Base-by-base conservation (phyloP, 2,797 vertebrate species). In the Enteromius unitaeniatus region DNA sequence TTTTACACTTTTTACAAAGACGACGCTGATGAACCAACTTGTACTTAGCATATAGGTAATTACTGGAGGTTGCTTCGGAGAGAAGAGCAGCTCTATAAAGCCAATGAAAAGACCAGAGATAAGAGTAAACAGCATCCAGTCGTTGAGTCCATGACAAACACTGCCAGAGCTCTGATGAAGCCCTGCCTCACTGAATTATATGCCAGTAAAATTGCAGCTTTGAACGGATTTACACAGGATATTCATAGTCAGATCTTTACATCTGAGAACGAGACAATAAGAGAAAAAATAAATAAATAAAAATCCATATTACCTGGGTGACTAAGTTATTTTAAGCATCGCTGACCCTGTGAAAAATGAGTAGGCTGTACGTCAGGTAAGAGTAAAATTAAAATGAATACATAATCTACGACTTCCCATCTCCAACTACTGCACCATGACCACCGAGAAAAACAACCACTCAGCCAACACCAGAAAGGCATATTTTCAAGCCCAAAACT, bases 31-130 rank as follows among this genome's bases (percentile, higher is more conserved):
- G 40, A 77, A 72, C 55, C 42, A 80, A 69, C 64, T 19, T 82
- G 47, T 53, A 49, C 72, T 83, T 58, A 53, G 19, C 28, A 80
- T 85, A 83, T 69, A 83, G 77, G 53, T 69, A 78, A 87, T 82
- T 79, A 58, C 15, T 62, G 17, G 8, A 51, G 7, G 10, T 64
- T 19, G 13, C 34, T 45, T 68, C n/a, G 6, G 55, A 34, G 28
- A 76, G 78, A 65, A 69, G 2, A 78, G 40, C 17, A 31, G 28
- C 26, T 51, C n/a, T 53, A 62, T 28, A 47, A 69, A 49, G 11
- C 23, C 23, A 37, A 23, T 19, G 19, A 78, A 51, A 47, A 64
- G 13, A 62, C 23, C 28, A 82, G 28, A 64, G 31, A 74, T 73
- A 64, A 53, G 53, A 23, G 13, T 64, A 81, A 75, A 82, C 49